Base-by-base conservation (phyloP, 2,113 vertebrate species). In the Albula glossodonta region DNA sequence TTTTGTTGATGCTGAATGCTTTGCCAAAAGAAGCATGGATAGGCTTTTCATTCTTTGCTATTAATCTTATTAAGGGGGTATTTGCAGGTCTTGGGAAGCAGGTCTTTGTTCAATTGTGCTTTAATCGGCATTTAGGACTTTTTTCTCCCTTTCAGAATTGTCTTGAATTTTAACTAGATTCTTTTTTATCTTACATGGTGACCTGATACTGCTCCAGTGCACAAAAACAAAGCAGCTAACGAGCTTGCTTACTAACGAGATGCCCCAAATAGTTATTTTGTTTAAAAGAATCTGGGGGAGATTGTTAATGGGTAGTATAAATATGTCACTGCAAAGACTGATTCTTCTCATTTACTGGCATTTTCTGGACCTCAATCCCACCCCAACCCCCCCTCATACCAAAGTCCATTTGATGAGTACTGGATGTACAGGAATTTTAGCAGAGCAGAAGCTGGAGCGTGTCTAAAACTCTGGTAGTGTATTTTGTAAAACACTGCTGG, bases 91-190 rank as follows among this genome's bases (percentile, higher is more conserved):
- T 74, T 22, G n/a, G 22, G 70, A 74, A 74, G n/a, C 70, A 74
- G 70, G n/a, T 31, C n/a, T 74, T 74, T n/a, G 70, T 74, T 74
- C 70, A 74, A 8, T 11, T 74, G 70, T 74, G n/a, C 31, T 31
- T 74, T 25, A 31, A 66, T 66, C 60, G 22, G 70, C n/a, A 10
- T 74, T 74, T 74, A 22, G 60, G 31, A 25, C 84, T 83, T 3
- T 60, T 85, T 83, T 83, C 19, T 31, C 49, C 49, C 48, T 82
- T 51, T 81, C 25, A 70, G 53, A 19, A 85, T 83, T 41, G 51
- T 51, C 22, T 87, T 57, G 12, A 51, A 74, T 74, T 31, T 74
- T 31, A 31, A 25, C n/a, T n/a, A 31, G 70, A 79, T 56, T 78
- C 83, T 66, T 57, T 60, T 82, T 52, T 4, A 41, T 51, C 51